Conservation (phyloP, 2,797 vertebrate genomes). For the Gephyroberyx darwinii region DNA sequence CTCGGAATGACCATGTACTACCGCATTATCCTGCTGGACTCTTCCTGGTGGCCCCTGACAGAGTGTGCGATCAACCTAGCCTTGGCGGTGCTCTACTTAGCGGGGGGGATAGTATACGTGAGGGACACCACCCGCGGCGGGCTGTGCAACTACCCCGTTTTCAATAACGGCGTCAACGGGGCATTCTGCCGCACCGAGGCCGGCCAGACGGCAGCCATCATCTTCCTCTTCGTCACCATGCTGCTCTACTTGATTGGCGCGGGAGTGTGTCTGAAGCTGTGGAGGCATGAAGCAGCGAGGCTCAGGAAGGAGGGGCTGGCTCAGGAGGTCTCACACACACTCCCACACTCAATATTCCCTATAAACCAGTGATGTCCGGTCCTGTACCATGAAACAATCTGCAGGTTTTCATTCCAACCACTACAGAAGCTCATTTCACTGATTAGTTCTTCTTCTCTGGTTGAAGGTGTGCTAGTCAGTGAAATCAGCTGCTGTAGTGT, state of each 20-base stretch:
- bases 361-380: too few relatives aligned
- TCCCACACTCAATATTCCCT: not conserved
- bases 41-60: conserved; percentile 93
- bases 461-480: too few relatives aligned
- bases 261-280: conserved; percentile 88
- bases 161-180: conserved; percentile 87
- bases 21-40: conserved; percentile 92
- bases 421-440: too few relatives aligned
- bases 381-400: too few relatives aligned
- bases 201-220: conserved; percentile 90
- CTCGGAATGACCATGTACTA: conserved; percentile 96
- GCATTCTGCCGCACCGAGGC: conserved; percentile 91
- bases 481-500: too few relatives aligned
- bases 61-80: conserved; percentile 89
- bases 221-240: conserved; percentile 91
- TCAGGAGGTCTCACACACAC: conserved; percentile 81
- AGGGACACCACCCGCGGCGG: conserved; percentile 92
- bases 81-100: conserved; percentile 87
- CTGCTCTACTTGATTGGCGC: conserved; percentile 88
- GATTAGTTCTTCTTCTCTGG: too few relatives aligned
- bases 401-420: too few relatives aligned
- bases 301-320: conserved; percentile 80
- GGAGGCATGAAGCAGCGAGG: conserved; percentile 91
- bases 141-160: conserved; percentile 88
- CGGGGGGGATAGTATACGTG: conserved; percentile 88